phyloP scores from a whole-genome alignment of 2,797 vertebrate genomes.

The Psittacula derbiana region DNA sequence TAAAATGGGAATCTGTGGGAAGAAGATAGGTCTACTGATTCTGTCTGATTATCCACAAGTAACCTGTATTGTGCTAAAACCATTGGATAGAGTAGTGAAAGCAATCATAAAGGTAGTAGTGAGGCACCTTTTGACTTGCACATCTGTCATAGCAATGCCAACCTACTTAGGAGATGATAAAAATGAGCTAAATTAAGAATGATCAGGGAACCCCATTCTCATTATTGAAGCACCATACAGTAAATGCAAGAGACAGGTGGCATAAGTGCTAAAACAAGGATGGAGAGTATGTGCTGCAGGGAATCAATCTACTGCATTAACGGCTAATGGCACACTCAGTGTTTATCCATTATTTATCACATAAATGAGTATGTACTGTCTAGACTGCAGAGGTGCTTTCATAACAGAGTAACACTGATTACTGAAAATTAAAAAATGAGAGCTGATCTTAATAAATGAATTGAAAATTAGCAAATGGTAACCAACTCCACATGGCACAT shows the following conservation, averaged over 20 bases:
- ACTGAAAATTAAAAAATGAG: constrained; percentile 65
- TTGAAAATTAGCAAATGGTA: constrained; percentile 54
- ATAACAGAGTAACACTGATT: constrained; percentile 55
- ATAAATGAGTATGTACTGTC: constrained; percentile 66
- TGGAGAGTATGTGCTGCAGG: constrained; percentile 20
- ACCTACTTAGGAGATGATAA: constrained; percentile 12
- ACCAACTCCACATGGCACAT: constrained; percentile 5
- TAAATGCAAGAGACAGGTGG: constrained; percentile 47
- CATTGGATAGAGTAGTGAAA: not conserved
- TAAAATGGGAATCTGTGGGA: not conserved
- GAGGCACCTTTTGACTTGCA: not conserved
- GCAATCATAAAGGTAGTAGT: not conserved
- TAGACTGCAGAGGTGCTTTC: constrained; percentile 66
- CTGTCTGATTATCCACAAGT: not conserved
- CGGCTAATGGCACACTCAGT: constrained; percentile 58
- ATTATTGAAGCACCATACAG: constrained; percentile 9
- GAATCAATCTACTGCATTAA: constrained; percentile 67
- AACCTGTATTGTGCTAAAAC: not conserved
- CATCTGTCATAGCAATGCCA: constrained; percentile 3
- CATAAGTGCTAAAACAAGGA: constrained; percentile 60
- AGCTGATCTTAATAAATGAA: constrained; percentile 57
- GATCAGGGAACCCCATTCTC: constrained; percentile 40
- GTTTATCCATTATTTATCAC: constrained; percentile 75
- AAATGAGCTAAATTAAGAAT: constrained; percentile 64
- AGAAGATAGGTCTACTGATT: not conserved